Evolutionary conservation across 2,797 vertebrate genomes (phyloP).

Genomic region (Helicolenus hilgendorfi): DNA sequence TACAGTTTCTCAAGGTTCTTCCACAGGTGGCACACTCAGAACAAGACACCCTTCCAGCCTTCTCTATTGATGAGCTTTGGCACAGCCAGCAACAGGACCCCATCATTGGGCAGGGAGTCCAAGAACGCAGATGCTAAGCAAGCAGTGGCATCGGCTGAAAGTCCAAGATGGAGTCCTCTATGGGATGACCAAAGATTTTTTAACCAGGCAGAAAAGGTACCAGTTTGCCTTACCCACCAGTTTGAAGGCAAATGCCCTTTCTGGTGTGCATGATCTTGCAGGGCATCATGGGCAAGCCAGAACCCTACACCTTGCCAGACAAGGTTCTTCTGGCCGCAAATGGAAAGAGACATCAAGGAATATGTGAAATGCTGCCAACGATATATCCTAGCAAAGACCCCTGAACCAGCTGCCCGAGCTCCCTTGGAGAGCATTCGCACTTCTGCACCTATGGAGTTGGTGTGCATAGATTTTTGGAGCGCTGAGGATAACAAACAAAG

Average conservation of each 20-base stretch:
- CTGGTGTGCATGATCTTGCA: not conserved
- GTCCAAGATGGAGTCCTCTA: not conserved
- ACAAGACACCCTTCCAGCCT: not conserved
- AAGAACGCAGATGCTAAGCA: too few relatives aligned
- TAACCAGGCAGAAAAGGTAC: not conserved
- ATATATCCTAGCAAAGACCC: not conserved
- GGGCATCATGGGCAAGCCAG: not conserved
- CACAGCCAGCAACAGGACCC: not conserved
- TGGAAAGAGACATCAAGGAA: not conserved
- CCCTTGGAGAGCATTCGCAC: not conserved
- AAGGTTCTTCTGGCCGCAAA: not conserved
- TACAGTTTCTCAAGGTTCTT: not conserved
- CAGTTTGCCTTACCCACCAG: not conserved
- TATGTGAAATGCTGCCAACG: not conserved
- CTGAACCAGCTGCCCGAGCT: not conserved
- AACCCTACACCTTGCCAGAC: not conserved
- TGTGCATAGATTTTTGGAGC: not conserved
- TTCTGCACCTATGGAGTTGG: not conserved
- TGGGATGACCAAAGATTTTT: not conserved
- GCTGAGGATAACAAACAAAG: not conserved
- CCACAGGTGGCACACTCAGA: not conserved
- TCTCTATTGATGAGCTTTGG: not conserved
- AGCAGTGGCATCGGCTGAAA: too few relatives aligned
- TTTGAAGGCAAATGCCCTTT: not conserved
- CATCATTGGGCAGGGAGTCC: not conserved